These are phyloP conservation scores for Lutraria rhynchaena DNA, from an alignment of 1,140 invertebrate genomes.

Conservation along the genomic window DNA sequence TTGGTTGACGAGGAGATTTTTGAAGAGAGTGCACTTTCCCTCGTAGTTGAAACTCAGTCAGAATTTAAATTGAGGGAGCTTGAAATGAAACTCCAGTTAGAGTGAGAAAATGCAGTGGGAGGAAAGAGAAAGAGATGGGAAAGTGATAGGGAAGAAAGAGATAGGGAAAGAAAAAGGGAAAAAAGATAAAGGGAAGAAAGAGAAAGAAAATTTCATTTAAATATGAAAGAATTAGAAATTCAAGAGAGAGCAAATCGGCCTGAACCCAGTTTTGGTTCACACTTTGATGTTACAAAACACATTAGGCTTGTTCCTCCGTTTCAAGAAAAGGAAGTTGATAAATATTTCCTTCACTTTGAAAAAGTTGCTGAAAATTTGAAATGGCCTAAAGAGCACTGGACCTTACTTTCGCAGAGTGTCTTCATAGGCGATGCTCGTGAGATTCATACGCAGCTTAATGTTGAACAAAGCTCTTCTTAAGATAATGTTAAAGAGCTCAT, in stretches of 20 bases:
- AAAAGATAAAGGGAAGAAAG: conserved; percentile 41
- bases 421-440: conserved; percentile 53
- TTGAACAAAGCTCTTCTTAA: conserved; percentile 53
- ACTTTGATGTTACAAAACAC: conserved; percentile 50
- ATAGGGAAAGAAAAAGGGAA: conserved; percentile 40
- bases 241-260: conserved; percentile 29
- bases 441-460: conserved; percentile 41
- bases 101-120: conserved; percentile 3
- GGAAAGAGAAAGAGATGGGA: conserved; percentile 23
- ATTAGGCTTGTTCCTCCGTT: conserved; percentile 59
- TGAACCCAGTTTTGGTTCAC: conserved; percentile 2
- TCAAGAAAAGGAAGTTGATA: conserved; percentile 62
- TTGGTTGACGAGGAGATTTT: not conserved
- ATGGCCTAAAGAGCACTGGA: conserved; percentile 51
- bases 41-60: conserved; percentile 1
- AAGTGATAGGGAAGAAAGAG: conserved; percentile 7
- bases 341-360: conserved; percentile 65
- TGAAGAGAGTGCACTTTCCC: conserved; percentile 1
- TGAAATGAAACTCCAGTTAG: not conserved
- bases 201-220: conserved; percentile 28
- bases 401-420: conserved; percentile 56
- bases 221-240: conserved; percentile 40
- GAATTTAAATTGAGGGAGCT: not conserved
- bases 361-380: conserved; percentile 59
- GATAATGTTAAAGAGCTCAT: conserved; percentile 56